phyloP scores from a whole-genome alignment of 2,797 vertebrate species.

The Psittacula echo region DNA sequence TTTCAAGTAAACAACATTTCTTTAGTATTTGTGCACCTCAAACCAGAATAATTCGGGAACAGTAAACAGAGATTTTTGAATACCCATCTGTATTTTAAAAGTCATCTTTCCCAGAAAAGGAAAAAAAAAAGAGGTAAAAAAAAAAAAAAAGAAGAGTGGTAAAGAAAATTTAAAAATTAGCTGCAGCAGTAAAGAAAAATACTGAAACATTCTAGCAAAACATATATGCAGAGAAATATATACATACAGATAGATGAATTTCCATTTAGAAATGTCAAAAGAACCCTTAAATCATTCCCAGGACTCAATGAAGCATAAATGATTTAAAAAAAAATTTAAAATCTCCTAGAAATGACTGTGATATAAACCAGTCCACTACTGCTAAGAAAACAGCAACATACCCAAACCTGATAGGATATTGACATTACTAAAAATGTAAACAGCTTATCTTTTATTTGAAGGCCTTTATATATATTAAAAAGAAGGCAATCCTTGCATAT shows the following conservation, averaged over 20 bases:
- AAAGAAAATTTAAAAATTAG: neutral
- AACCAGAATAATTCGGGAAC: neutral
- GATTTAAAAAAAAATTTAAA: neutral
- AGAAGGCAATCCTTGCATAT: neutral
- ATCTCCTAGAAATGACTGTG: neutral
- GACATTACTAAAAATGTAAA: neutral
- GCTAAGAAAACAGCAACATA: neutral
- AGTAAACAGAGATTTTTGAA: neutral
- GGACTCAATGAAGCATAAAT: neutral
- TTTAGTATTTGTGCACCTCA: neutral
- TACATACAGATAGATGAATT: neutral
- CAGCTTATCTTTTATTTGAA: neutral
- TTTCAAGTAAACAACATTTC: conserved; percentile 28
- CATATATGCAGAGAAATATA: neutral
- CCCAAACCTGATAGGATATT: neutral
- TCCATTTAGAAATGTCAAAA: neutral
- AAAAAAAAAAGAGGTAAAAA: neutral
- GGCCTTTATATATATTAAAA: neutral
- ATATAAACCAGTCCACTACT: neutral
- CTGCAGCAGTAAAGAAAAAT: neutral
- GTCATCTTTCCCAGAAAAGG: neutral
- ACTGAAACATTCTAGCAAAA: neutral
- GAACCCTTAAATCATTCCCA: neutral
- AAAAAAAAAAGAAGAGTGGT: neutral
- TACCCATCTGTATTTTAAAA: neutral